Percentiles rank a stretch among this genome's conserved stretches.
phyloP scores from a whole-genome alignment of 2,113 vertebrate species.

The Dromiciops gliroides region DNA sequence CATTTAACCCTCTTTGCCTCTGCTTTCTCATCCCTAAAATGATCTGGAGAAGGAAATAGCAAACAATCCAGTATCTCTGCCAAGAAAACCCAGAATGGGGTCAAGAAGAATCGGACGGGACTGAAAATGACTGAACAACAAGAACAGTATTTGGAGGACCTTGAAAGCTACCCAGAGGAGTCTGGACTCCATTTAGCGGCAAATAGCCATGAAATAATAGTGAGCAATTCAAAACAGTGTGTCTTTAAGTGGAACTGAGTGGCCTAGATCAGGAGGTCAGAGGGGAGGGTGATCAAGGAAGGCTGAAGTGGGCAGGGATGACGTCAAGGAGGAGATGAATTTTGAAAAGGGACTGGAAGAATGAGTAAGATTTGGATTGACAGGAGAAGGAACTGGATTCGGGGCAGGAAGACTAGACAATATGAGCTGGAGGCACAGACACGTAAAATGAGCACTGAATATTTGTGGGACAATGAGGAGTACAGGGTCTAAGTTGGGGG shows the following conservation, averaged over 20 bases:
- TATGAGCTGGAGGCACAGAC: background rate
- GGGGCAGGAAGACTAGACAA: background rate
- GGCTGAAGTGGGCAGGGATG: background rate
- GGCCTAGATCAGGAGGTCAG: background rate
- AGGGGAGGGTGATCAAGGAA: background rate
- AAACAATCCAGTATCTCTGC: background rate
- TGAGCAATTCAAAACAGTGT: background rate
- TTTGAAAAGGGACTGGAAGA: background rate
- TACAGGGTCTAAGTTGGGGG: background rate
- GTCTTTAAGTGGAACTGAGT: background rate
- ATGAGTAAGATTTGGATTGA: background rate
- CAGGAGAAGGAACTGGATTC: background rate
- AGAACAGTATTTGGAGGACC: background rate
- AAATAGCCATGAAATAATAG: background rate
- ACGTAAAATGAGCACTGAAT: background rate
- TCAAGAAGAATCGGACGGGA: background rate
- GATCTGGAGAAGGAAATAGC: background rate
- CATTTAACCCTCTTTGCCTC: background rate
- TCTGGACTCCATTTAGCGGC: background rate
- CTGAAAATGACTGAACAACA: background rate
- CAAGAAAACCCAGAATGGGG: background rate
- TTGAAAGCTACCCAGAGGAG: background rate
- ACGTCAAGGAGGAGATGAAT: background rate
- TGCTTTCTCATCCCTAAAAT: background rate
- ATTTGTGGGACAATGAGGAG: background rate